Evolutionary conservation across 2,113 vertebrate species (phyloP).

Genomic region (Oxygymnocypris stewartii): DNA sequence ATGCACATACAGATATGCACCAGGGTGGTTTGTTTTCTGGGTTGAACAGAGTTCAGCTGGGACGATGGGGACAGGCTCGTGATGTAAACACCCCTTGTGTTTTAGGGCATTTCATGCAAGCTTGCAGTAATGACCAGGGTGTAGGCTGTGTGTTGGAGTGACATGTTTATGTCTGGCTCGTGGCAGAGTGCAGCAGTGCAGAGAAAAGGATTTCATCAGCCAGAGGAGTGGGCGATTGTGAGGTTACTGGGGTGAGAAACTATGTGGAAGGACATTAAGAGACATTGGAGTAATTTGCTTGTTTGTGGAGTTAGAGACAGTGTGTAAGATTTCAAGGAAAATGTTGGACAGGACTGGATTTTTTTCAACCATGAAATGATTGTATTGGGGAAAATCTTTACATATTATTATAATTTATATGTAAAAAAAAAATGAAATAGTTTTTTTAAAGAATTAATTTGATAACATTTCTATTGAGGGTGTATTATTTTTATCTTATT

Average conservation of each 20-base stretch:
- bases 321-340: neutral
- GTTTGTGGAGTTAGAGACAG: neutral
- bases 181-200: conserved; percentile 41
- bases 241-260: neutral
- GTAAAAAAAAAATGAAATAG: no score
- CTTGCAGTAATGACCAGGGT: conserved; percentile 61
- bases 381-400: neutral
- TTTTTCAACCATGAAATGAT: no score
- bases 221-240: neutral
- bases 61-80: conserved; percentile 13
- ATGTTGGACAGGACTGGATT: no score
- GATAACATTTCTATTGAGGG: neutral
- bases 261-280: neutral
- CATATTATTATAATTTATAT: no score
- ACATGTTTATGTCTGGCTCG: conserved; percentile 62
- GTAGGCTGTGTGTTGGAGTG: conserved; percentile 51
- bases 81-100: conserved; percentile 56
- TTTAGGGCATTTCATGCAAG: conserved; percentile 59
- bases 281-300: neutral
- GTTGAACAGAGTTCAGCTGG: conserved; percentile 23
- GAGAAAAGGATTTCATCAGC: conserved; percentile 7
- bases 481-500: neutral
- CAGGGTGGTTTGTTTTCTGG: neutral
- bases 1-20: neutral
- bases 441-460: neutral